Evolutionary conservation across 2,888 invertebrate genomes (phyloP).

Genomic region (Xestia ashworthii): DNA sequence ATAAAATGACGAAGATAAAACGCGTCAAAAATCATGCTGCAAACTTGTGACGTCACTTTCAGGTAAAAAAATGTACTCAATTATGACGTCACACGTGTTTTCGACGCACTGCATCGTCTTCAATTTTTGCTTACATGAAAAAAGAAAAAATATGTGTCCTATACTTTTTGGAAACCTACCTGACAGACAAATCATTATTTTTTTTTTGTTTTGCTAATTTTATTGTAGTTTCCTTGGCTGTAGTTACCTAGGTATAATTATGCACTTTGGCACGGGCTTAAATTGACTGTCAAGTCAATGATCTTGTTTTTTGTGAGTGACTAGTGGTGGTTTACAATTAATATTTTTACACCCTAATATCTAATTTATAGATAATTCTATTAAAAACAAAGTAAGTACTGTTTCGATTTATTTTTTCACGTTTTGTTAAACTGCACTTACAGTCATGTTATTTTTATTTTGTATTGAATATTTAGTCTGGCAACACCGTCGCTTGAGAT

Average conservation of each 20-base stretch:
- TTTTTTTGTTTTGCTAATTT: not conserved
- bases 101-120: no score
- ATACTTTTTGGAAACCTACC: no score
- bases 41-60: no score
- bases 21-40: no score
- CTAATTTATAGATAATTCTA: conserved; percentile 32
- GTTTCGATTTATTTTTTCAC: conserved; percentile 14
- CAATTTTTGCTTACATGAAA: no score
- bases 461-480: conserved; percentile 9
- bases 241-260: not conserved
- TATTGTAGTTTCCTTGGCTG: not conserved
- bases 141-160: no score
- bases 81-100: no score
- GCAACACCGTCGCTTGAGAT: conserved; percentile 47
- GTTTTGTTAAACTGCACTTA: conserved; percentile 29
- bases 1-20: no score
- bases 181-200: no score
- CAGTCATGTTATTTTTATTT: not conserved
- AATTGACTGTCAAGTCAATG: not conserved
- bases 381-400: conserved; percentile 47
- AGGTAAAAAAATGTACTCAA: no score
- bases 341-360: conserved; percentile 4
- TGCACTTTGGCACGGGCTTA: not conserved
- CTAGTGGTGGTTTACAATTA: conserved; percentile 10
- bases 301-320: not conserved